Conservation (phyloP, 2,888 invertebrate genomes). For the Neoitamus cyanurus region DNA sequence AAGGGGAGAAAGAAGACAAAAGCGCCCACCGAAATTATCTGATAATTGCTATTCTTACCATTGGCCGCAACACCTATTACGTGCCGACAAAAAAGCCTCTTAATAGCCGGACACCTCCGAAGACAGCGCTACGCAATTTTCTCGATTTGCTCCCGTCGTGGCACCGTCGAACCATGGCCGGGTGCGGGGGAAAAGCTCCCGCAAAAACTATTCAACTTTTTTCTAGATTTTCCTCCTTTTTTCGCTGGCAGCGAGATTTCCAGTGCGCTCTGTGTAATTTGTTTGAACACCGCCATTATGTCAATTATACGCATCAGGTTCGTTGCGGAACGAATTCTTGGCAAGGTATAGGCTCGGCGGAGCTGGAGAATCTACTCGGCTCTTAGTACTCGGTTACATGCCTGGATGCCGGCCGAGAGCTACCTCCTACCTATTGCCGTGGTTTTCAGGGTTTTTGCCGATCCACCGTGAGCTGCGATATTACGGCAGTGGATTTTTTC, state of each 20-base stretch:
- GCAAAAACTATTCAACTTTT: slow-evolving; percentile 36
- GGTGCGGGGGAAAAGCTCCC: not conserved
- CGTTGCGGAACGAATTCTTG: slow-evolving; percentile 33
- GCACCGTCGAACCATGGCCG: not conserved
- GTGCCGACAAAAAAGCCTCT: not conserved
- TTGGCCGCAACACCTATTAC: not conserved
- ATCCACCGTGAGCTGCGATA: not conserved
- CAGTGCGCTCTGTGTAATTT: slow-evolving; percentile 28
- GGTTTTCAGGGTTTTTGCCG: not conserved
- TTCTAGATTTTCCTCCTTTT: not conserved
- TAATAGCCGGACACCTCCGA: slow-evolving; percentile 1
- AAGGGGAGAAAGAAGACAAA: not conserved
- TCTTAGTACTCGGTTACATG: not conserved
- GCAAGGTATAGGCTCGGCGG: not conserved
- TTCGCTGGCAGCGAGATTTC: not conserved
- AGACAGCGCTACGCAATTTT: slow-evolving; percentile 12
- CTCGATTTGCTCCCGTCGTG: not conserved
- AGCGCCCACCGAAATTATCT: not conserved
- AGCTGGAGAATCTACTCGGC: not conserved
- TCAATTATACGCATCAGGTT: slow-evolving; percentile 43
- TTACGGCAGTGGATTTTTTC: slow-evolving; percentile 10
- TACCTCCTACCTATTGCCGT: not conserved
- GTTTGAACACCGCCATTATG: slow-evolving; percentile 40
- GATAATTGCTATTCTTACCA: slow-evolving; percentile 27
- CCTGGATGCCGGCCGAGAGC: not conserved